Conservation (phyloP, 2,888 invertebrate species). For the Schrankia costaestrigalis region DNA sequence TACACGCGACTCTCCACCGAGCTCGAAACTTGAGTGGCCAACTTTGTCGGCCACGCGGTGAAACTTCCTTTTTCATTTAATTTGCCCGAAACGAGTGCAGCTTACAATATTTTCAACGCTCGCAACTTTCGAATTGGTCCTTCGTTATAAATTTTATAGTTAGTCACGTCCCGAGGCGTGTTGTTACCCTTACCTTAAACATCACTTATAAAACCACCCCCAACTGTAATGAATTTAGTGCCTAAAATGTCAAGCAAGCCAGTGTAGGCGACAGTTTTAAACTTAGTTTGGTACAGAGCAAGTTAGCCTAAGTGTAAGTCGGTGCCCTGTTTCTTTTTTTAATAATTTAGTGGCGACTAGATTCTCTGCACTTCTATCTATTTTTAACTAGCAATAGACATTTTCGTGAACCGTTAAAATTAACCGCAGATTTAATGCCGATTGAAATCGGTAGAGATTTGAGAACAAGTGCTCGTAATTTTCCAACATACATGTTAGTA, state of each 20-base stretch:
- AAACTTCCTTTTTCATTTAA: conserved; percentile 79
- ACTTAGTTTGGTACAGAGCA: conserved; percentile 32
- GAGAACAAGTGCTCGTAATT: too few relatives aligned
- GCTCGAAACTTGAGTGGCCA: conserved; percentile 70
- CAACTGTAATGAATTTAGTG: conserved; percentile 47
- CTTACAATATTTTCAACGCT: conserved; percentile 77
- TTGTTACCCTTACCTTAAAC: conserved; percentile 34
- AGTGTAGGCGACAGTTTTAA: conserved; percentile 34
- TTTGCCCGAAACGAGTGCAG: conserved; percentile 75
- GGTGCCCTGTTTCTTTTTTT: conserved; percentile 19
- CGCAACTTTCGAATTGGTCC: conserved; percentile 64
- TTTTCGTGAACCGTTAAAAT: too few relatives aligned
- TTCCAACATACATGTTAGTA: too few relatives aligned
- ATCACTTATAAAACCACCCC: conserved; percentile 36
- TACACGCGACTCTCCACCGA: conserved; percentile 41
- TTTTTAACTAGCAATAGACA: too few relatives aligned
- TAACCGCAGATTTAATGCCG: too few relatives aligned
- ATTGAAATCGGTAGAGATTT: too few relatives aligned
- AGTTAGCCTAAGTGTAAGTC: conserved; percentile 10
- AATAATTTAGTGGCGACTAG: neutral
- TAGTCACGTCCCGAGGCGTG: conserved; percentile 38
- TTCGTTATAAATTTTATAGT: conserved; percentile 74
- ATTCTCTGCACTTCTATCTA: neutral
- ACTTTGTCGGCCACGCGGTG: conserved; percentile 67
- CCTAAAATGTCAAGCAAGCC: conserved; percentile 39